A percentile compares a stretch with the other conserved stretches of the same genome.
Conservation (phyloP, 2,888 invertebrate species). For the Philhelius pedissequus region DNA sequence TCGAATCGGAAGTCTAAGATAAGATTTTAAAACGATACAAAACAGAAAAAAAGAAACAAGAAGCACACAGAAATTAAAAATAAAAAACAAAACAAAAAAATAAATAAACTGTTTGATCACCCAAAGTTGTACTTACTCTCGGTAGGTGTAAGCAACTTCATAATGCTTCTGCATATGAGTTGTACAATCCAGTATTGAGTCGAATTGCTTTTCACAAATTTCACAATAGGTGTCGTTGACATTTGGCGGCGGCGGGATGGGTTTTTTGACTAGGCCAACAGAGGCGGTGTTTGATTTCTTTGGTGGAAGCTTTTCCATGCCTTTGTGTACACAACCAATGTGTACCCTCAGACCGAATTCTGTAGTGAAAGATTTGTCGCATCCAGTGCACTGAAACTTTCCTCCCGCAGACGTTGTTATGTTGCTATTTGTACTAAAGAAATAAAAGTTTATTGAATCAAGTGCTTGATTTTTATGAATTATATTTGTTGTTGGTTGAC, state of each 20-base stretch:
- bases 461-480: too few species aligned
- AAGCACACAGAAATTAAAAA: background rate
- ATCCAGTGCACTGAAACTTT: slow-evolving; percentile 54
- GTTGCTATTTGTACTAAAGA: slow-evolving; percentile 35
- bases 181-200: slow-evolving; percentile 46
- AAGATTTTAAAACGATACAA: slow-evolving; percentile 11
- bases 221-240: slow-evolving; percentile 52
- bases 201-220: slow-evolving; percentile 65
- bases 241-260: slow-evolving; percentile 16
- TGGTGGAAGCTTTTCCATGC: slow-evolving; percentile 60
- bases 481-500: too few species aligned
- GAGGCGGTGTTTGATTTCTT: slow-evolving; percentile 32
- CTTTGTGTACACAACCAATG: slow-evolving; percentile 62
- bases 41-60: background rate
- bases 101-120: background rate
- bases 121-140: slow-evolving; percentile 42
- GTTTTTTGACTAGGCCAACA: background rate
- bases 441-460: background rate
- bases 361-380: slow-evolving; percentile 57
- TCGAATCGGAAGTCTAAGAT: slow-evolving; percentile 52
- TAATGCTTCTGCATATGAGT: slow-evolving; percentile 60
- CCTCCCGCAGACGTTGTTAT: slow-evolving; percentile 53
- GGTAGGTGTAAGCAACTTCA: slow-evolving; percentile 55
- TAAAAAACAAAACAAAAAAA: background rate
- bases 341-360: slow-evolving; percentile 60